Evolutionary conservation across 2,888 invertebrate genomes (phyloP), one percentile per base, ranked within the genome.

Genomic region (Oscheius sp.): DNA sequence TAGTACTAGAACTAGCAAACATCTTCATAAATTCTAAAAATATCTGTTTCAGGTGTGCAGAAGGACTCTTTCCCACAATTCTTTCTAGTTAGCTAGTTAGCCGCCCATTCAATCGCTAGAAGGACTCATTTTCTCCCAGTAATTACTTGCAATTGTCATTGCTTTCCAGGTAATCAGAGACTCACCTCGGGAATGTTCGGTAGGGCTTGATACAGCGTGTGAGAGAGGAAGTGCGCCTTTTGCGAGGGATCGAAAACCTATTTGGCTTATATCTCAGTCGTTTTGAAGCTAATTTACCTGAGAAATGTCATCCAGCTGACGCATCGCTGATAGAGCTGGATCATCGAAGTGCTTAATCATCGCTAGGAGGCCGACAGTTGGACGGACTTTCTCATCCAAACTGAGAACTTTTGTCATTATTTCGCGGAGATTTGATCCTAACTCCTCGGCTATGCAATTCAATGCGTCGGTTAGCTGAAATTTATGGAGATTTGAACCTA

Each of bases 291-390:
- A 6, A 27, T 37, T 48, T 29, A 75, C 75, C 69, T 80, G 92
- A 84, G 93, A 92, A 85, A 95, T 92, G 72, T 93, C 92, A 87
- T 97, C 96, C 79, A 97, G 89, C 86, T 93, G 93, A 88, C 96
- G 95, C 82, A 97, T 90, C 17, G 95, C 94, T 82, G 93, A 92
- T 68, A 96, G 93, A 33, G 93, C 92, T 52, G 93, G 92, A 89
- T 96, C 95, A 84, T 93, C 93, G 88, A 90, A 90, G 80, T 88
- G 89, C 75, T 89, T 88, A 74, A 88, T 87, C 92, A 95, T 91
- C 42, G 94, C 92, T 79, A 97, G 90, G 68, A 95, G 90, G 87
- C 95, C 95, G 37, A 95, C 93, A 27, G 93, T 93, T 5, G 96
- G 96, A 78, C 97, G 90, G 76, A 93, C 91, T 75, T 92, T 91